Conservation (phyloP, 1,140 invertebrate species). For the Drosophila pandora region DNA sequence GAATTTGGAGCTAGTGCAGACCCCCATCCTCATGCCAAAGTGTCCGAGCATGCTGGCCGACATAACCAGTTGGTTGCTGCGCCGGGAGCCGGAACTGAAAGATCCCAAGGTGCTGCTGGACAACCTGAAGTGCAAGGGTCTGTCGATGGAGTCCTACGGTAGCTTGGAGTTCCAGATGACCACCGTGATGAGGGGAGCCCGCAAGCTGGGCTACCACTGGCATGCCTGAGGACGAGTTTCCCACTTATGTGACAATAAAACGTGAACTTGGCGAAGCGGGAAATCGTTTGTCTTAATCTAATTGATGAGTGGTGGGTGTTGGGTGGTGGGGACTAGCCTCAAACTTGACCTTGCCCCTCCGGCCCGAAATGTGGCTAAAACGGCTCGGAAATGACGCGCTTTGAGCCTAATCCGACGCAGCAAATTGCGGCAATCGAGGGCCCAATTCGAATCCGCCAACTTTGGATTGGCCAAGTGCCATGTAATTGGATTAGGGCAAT, state of each 20-base stretch:
- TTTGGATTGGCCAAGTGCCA: conserved; percentile 68
- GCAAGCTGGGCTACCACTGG: conserved; percentile 67
- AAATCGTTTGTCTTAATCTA: conserved; percentile 72
- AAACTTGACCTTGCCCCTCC: conserved; percentile 73
- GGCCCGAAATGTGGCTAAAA: neutral
- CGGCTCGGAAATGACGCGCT: conserved; percentile 28
- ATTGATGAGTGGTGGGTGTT: conserved; percentile 41
- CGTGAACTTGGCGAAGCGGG: conserved; percentile 43
- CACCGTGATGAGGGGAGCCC: conserved; percentile 57
- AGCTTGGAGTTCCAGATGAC: conserved; percentile 59
- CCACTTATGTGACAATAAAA: conserved; percentile 59
- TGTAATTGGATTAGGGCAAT: conserved; percentile 78
- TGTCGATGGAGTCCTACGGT: conserved; percentile 68
- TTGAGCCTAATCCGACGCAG: conserved; percentile 59
- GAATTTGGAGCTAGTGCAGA: conserved; percentile 22
- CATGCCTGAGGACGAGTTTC: conserved; percentile 39
- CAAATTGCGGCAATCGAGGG: conserved; percentile 65
- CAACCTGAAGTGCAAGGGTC: conserved; percentile 70
- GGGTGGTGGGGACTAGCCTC: conserved; percentile 28
- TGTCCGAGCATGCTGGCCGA: conserved; percentile 73
- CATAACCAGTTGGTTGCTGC: conserved; percentile 71
- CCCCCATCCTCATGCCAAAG: conserved; percentile 73
- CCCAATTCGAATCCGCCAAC: conserved; percentile 44
- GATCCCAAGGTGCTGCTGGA: conserved; percentile 77
- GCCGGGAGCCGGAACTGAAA: conserved; percentile 75